A percentile compares a stretch with the other conserved stretches of the same genome.
These are phyloP conservation scores for Ceyx margarethae DNA, from an alignment of 2,113 vertebrate genomes.

Conservation along the genomic window DNA sequence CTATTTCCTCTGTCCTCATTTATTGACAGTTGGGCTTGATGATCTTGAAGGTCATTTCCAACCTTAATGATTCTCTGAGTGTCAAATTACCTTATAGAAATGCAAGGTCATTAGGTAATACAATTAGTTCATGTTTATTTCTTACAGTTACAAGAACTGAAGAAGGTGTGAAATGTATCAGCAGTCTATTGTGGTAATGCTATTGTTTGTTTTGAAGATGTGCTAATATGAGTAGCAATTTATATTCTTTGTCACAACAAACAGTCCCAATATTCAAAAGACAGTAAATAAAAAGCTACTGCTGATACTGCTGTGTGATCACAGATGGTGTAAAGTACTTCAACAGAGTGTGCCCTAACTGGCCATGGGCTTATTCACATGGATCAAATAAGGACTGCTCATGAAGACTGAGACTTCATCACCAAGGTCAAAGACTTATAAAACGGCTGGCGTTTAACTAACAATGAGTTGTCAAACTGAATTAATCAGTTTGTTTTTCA, in stretches of 20 bases:
- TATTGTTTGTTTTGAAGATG: not conserved
- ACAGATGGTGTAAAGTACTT: not conserved
- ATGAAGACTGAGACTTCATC: not conserved
- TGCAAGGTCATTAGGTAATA: not conserved
- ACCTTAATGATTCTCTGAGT: not conserved
- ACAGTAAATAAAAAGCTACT: not conserved
- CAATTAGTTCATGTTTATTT: not conserved
- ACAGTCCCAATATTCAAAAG: not conserved
- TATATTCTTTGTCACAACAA: not conserved
- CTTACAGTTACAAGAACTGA: not conserved
- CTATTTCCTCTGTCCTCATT: not conserved
- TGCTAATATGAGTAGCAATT: not conserved
- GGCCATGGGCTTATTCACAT: not conserved
- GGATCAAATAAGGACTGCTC: not conserved
- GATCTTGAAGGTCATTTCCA: no score
- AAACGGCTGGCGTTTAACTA: not conserved
- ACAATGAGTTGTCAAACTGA: not conserved
- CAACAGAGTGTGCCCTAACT: not conserved
- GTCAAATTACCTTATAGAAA: not conserved
- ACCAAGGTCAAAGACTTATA: not conserved
- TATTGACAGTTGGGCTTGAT: not conserved
- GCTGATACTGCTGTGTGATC: not conserved
- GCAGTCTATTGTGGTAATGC: not conserved
- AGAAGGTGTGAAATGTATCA: not conserved
- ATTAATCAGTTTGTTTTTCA: not conserved